Base-by-base conservation (phyloP, 2,888 invertebrate species). In the Pedicia rivosa region DNA sequence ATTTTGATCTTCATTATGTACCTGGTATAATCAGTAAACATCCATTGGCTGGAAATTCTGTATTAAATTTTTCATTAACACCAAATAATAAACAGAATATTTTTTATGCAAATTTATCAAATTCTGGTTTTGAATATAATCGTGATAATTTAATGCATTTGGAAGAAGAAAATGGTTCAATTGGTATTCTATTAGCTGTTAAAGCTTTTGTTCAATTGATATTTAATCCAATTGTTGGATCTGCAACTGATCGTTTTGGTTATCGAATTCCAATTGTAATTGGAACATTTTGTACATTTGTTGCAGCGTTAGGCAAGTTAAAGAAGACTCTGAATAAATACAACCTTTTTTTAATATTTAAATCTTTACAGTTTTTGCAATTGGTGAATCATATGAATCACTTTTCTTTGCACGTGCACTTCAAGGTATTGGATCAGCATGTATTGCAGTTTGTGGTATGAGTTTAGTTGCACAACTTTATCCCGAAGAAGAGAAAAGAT, bases 401-500 rank as follows among this genome's bases (percentile, higher is more conserved):
- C 61, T 86, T 42, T 68, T 86, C 44, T 48, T 79, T 33, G 86
- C 83, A 1, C 64, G 87, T 42, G 76, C 78, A 35, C 57, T 83
- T 12, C 86, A 87, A 53, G 87, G 86, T 2, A 63, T 83, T 37
- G 80, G 81, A 8, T 86, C 86, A 2, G 76, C 84, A 1, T 78
- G 81, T 45, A 74, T 81, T 39, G 74, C 77, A 13, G 78, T 86
- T 5, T 73, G 81, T 48, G 84, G 84, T 25, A 80, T 87, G 80
- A 79, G 79, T 44, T 59, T 84, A 46, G 70, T 86, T 34, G 84
- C 86, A 1, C 59, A 55, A 45, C 52, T 57, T 42, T 56, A 64
- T 52, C 60, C 61, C 1, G 62, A 62, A 42, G 59, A 62, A 36
- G 56, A 53, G 10, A 55, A 56, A 5, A 54, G 61, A 2, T 73